Base-by-base conservation (phyloP, 1,140 invertebrate genomes). In the Drosophila bifasciata region DNA sequence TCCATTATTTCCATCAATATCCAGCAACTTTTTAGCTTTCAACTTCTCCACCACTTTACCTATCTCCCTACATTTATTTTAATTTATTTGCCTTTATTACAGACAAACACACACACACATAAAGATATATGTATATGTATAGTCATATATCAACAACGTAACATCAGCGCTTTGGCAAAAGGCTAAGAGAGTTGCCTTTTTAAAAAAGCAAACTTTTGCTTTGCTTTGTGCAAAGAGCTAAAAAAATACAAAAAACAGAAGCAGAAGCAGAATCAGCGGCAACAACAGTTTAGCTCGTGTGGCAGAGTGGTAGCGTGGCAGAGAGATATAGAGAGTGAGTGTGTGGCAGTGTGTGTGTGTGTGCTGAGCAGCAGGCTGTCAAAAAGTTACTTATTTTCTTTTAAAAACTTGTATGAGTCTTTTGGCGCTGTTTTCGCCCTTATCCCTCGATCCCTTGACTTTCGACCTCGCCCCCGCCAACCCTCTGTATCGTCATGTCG, bases 341-440 rank as follows among this genome's bases (percentile, higher is more conserved):
- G 25, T 46, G 39, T 25, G 41, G 36, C 43, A 39, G 48, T 28
- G 50, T 61, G 50, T 85, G 72, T 69, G 48, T 28, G 50, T 61
- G 59, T 81, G 62, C 53, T 52, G 44, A 76, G 78, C 58, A 73
- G 63, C 66, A 80, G 83, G 60, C 81, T 88, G 81, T 86, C 81
- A 86, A 88, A 86, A 86, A 88, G 83, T 88, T 88, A 83, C 81
- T 85, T 85, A 88, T 88, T 88, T 89, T 88, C 84, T 83, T 88
- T 88, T 89, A 83, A 83, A 86, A 88, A 88, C 83, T 88, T 88
- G 78, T 68, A 78, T 79, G 68, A 81, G 83, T 88, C 83, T 86
- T 85, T 85, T 64, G 64, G 73, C 70, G 43, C 63, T 68, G 32
- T 36, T 36, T 36, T 36, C 32, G 11, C 36, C 25, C 60, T 64